phyloP scores from a whole-genome alignment of 2,888 invertebrate genomes.

The Malthinus seriepunctatus region DNA sequence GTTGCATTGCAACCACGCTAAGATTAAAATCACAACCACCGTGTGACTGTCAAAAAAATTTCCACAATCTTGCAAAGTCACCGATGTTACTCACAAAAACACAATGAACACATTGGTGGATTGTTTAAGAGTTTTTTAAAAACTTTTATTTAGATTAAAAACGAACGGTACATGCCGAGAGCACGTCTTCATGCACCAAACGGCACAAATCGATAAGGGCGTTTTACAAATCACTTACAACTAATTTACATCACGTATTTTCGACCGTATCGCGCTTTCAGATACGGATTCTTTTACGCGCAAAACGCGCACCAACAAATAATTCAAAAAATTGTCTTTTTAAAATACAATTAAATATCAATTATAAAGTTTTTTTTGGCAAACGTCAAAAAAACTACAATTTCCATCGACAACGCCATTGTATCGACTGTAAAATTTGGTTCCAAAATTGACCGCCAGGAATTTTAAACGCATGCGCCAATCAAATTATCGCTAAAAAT shows the following conservation, averaged over 20 bases:
- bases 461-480: conserved; percentile 39
- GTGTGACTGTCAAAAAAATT: conserved; percentile 36
- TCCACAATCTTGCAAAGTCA: conserved; percentile 39
- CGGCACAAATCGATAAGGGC: conserved; percentile 56
- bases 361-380: conserved; percentile 25
- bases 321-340: conserved; percentile 10
- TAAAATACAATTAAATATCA: conserved; percentile 12
- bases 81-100: conserved; percentile 27
- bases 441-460: conserved; percentile 49
- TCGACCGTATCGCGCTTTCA: not conserved
- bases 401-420: conserved; percentile 54
- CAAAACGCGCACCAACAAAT: not conserved
- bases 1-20: conserved; percentile 28
- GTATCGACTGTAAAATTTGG: conserved; percentile 52
- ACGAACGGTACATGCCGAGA: conserved; percentile 39
- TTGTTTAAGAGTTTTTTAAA: conserved; percentile 6
- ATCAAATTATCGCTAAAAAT: not conserved
- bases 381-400: conserved; percentile 41
- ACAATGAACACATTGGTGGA: conserved; percentile 19
- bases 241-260: conserved; percentile 18
- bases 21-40: conserved; percentile 28
- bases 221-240: conserved; percentile 39
- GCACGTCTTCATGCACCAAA: conserved; percentile 50
- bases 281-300: conserved; percentile 2
- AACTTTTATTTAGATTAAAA: conserved; percentile 24